Evolutionary conservation across 2,888 invertebrate species (phyloP).

Genomic region (Nasonia oneida): DNA sequence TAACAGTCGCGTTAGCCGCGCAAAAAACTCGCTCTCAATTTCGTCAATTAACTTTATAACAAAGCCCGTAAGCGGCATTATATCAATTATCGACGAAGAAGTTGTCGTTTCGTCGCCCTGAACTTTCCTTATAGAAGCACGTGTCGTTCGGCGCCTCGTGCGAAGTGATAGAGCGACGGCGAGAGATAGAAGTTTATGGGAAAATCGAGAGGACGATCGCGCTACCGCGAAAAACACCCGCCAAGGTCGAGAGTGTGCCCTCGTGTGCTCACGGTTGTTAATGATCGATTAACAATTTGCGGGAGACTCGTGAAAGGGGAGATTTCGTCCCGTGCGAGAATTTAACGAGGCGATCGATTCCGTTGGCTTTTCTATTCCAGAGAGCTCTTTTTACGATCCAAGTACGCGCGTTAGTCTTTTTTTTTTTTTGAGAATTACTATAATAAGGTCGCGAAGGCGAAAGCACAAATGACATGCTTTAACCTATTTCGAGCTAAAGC

Average conservation of each 20-base stretch:
- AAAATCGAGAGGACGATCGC: background rate
- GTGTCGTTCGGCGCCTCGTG: background rate
- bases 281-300: background rate
- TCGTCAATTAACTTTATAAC: slow-evolving; percentile 4
- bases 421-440: background rate
- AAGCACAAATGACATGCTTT: background rate
- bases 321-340: background rate
- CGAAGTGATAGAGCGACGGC: no score
- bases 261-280: background rate
- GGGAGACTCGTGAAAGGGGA: background rate
- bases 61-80: background rate
- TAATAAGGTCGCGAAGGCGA: background rate
- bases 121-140: slow-evolving; percentile 20
- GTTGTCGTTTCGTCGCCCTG: slow-evolving; percentile 16
- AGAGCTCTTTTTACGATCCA: no score
- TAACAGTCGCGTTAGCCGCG: background rate
- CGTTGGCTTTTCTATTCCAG: background rate
- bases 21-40: background rate
- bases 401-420: no score
- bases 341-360: background rate
- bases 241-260: background rate
- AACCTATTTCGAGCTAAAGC: background rate
- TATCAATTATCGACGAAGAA: slow-evolving; percentile 2
- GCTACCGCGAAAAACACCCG: background rate
- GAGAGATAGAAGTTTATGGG: background rate